Conservation (phyloP, 2,797 vertebrate genomes). For the Urosaurus nigricauda region DNA sequence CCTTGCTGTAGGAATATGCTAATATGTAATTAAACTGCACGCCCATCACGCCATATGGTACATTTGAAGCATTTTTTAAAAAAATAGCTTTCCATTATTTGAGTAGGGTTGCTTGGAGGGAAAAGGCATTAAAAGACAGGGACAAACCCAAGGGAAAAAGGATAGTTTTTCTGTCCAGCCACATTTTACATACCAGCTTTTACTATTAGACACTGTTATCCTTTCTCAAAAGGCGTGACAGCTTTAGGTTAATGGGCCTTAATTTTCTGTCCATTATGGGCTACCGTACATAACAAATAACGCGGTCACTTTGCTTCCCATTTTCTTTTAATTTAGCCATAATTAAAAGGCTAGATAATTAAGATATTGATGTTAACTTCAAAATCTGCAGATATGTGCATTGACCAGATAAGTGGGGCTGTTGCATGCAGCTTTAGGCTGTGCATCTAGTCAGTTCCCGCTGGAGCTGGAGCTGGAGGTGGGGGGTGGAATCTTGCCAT, state of each 20-base stretch:
- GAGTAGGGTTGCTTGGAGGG: conserved; percentile 70
- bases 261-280: conserved; percentile 61
- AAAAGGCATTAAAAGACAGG: conserved; percentile 65
- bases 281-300: conserved; percentile 61
- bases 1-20: conserved; percentile 81
- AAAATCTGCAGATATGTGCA: conserved; percentile 31
- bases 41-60: conserved; percentile 83
- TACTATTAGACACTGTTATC: conserved; percentile 61
- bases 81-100: conserved; percentile 76
- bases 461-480: background rate
- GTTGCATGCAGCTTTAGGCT: conserved; percentile 26
- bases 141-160: conserved; percentile 76
- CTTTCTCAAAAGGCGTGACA: conserved; percentile 62
- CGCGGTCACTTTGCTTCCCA: conserved; percentile 26
- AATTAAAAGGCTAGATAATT: conserved; percentile 51
- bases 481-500: conserved; percentile 35
- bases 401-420: conserved; percentile 44
- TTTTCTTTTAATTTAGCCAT: conserved; percentile 54
- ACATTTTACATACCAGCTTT: conserved; percentile 74
- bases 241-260: conserved; percentile 70
- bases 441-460: conserved; percentile 16
- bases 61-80: conserved; percentile 75
- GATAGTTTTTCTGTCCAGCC: conserved; percentile 74
- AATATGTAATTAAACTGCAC: conserved; percentile 82
- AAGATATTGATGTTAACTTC: conserved; percentile 57